A percentile compares a stretch with the other conserved stretches of the same genome.
phyloP scores from a whole-genome alignment of 2,888 invertebrate genomes.

The Smittia sp. region DNA sequence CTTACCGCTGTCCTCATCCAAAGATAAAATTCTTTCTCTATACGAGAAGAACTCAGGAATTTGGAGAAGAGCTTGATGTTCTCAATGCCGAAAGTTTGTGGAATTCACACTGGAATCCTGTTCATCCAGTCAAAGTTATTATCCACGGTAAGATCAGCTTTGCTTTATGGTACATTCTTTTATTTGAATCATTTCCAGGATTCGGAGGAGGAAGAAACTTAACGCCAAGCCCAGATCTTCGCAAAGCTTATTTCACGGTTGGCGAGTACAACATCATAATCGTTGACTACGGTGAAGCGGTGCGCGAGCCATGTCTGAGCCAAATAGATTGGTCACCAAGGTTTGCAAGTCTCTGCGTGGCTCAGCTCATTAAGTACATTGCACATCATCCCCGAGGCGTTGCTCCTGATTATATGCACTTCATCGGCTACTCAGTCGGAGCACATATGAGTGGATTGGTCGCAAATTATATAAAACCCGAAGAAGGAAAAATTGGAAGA shows the following conservation, averaged over 20 bases:
- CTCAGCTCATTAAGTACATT: conserved; percentile 75
- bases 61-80: conserved; percentile 70
- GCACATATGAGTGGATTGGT: conserved; percentile 78
- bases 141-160: conserved; percentile 62
- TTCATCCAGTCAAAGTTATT: conserved; percentile 79
- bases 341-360: conserved; percentile 70
- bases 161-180: not conserved
- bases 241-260: conserved; percentile 75
- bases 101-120: conserved; percentile 72
- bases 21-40: conserved; percentile 79
- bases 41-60: conserved; percentile 73
- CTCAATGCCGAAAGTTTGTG: conserved; percentile 67
- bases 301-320: conserved; percentile 78
- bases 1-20: conserved; percentile 77
- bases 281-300: conserved; percentile 78
- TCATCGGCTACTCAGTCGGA: conserved; percentile 83
- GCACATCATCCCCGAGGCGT: conserved; percentile 75
- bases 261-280: conserved; percentile 84
- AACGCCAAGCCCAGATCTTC: conserved; percentile 80
- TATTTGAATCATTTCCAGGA: conserved; percentile 49
- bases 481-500: conserved; percentile 74
- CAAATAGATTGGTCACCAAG: conserved; percentile 69
- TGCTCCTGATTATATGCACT: conserved; percentile 70
- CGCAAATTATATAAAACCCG: conserved; percentile 66
- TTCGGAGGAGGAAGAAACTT: conserved; percentile 81